phyloP scores from a whole-genome alignment of 23 tunicate species.

The Phallusia fumigata region DNA sequence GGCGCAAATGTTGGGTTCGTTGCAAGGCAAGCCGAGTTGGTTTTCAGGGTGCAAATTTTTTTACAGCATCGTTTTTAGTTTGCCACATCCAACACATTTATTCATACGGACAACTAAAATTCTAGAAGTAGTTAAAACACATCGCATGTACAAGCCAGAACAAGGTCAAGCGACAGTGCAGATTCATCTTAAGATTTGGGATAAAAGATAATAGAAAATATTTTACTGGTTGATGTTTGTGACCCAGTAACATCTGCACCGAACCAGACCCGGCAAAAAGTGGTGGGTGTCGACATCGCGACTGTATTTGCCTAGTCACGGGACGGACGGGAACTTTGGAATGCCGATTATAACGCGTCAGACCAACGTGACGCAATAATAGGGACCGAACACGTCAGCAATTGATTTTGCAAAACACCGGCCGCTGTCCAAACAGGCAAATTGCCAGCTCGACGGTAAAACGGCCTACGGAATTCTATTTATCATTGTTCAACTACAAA shows the following conservation, averaged over 20 bases:
- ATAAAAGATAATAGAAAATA: too few species aligned
- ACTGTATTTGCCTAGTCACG: background rate
- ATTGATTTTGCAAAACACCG: background rate
- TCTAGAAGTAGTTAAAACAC: too few species aligned
- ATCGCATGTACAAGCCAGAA: too few species aligned
- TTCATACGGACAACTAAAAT: too few species aligned
- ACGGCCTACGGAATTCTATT: background rate
- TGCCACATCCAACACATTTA: too few species aligned
- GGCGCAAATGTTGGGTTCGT: background rate
- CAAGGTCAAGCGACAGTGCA: too few species aligned
- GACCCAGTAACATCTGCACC: too few species aligned
- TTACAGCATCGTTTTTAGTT: background rate
- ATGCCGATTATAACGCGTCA: background rate
- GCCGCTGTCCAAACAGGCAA: conserved; percentile 5
- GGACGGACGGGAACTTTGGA: background rate
- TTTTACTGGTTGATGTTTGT: too few species aligned
- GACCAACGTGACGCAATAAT: conserved; percentile 3
- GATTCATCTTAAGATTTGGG: too few species aligned
- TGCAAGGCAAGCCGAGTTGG: background rate
- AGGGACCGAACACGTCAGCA: too few species aligned
- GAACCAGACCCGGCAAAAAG: too few species aligned
- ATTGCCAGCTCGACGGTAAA: background rate
- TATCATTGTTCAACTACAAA: background rate
- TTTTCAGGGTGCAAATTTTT: background rate
- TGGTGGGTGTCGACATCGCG: background rate